Percentiles rank a stretch among this genome's conserved stretches.
These are phyloP conservation scores for Geococcyx californianus DNA, from an alignment of 2,113 vertebrate genomes.

Conservation along the genomic window DNA sequence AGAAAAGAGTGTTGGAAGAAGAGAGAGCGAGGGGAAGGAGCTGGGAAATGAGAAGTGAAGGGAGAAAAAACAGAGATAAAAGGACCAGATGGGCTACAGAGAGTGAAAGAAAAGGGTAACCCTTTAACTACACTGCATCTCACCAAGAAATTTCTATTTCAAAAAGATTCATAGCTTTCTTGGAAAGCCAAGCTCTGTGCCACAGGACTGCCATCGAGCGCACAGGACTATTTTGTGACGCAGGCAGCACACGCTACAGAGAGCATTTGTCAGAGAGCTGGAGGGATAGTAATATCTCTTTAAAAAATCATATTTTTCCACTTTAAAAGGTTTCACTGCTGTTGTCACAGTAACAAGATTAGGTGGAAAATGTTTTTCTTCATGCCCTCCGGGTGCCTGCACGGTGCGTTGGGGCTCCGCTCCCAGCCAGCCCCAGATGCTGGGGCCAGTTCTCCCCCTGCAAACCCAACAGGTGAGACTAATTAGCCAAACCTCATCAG, in stretches of 20 bases:
- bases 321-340: conserved; percentile 9
- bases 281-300: background rate
- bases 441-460: fast-evolving
- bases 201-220: background rate
- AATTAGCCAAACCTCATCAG: background rate
- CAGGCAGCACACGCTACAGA: background rate
- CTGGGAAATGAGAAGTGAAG: background rate
- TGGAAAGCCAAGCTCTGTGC: background rate
- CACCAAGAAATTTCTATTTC: background rate
- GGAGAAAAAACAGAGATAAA: background rate
- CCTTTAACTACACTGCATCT: background rate
- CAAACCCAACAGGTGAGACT: background rate
- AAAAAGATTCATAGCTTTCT: background rate
- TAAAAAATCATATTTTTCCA: background rate
- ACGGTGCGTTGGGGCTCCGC: fast-evolving
- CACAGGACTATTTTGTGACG: background rate
- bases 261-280: background rate
- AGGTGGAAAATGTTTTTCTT: conserved; percentile 9
- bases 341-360: conserved; percentile 49
- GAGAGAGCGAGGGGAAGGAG: background rate
- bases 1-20: background rate
- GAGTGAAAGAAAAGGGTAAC: background rate
- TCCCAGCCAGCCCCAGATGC: background rate
- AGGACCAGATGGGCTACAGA: background rate
- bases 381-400: background rate